Evolutionary conservation across 2,797 vertebrate genomes (phyloP).

Genomic region (Chaunax sp.): DNA sequence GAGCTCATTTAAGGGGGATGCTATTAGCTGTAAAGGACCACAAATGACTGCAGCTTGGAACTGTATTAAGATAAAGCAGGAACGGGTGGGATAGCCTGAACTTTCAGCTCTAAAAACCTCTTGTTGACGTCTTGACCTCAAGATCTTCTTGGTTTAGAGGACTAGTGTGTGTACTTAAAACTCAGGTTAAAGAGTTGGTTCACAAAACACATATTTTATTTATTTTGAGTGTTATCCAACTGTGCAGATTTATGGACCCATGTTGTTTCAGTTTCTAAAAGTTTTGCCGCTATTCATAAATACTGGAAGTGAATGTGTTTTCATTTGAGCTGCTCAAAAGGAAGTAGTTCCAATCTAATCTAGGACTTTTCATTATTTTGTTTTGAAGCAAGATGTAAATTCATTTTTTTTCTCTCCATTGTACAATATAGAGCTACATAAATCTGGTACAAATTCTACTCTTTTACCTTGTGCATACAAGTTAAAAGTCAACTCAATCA

Average conservation of each 20-base stretch:
- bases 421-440: no score
- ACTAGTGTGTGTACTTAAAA: conserved; percentile 25
- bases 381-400: no score
- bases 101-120: conserved; percentile 43
- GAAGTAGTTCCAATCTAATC: no score
- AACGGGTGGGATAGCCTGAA: conserved; percentile 7
- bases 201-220: neutral
- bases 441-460: neutral
- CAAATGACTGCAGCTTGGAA: conserved; percentile 70
- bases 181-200: conserved; percentile 14
- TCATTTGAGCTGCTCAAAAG: neutral
- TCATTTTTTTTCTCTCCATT: no score
- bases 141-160: neutral
- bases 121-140: conserved; percentile 23
- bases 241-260: neutral
- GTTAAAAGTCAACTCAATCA: no score
- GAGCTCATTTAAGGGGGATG: conserved; percentile 67
- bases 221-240: neutral
- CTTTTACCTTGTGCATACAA: neutral
- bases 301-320: neutral
- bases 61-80: conserved; percentile 57
- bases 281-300: neutral
- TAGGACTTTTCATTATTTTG: no score
- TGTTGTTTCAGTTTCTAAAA: neutral
- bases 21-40: conserved; percentile 69